A percentile compares a stretch with the other conserved stretches of the same genome.
Conservation (phyloP, 2,113 vertebrate species). For the Felis catus region F.catus_Fca126_mat1.0 CM031421.1:95878501-95879000, state of each 20-base stretch:
- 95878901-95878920: background rate
- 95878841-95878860: background rate
- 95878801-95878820: background rate
- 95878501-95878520: too few relatives aligned
- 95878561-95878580: too few relatives aligned
- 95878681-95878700: background rate
- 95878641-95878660: background rate
- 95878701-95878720: background rate
- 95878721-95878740: background rate
- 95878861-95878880: background rate
- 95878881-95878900: background rate
- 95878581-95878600: background rate
- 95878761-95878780: background rate
- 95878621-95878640: background rate
- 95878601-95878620: background rate
- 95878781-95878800: background rate
- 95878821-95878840: background rate
- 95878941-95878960: too few relatives aligned
- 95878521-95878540: too few relatives aligned
- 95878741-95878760: background rate
- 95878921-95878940: background rate
- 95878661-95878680: background rate
- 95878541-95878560: too few relatives aligned
- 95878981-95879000: accelerated
- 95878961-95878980: background rate